Conservation (phyloP, 2,113 vertebrate species). For the Drymodes brunneopygia region DNA sequence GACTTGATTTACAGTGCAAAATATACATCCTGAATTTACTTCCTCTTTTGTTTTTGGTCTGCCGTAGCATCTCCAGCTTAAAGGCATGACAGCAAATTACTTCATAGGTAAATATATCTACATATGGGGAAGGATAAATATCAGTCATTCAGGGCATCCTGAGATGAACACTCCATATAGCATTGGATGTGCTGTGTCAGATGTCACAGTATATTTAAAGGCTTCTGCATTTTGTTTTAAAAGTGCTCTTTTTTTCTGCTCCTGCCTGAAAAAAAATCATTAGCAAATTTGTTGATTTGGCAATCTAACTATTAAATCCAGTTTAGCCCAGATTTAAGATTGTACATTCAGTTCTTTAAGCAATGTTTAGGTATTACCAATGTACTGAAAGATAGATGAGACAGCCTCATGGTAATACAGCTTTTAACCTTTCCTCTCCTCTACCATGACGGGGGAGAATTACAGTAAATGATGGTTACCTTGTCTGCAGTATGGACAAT, state of each 20-base stretch:
- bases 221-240: neutral
- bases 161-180: neutral
- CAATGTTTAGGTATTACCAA: constrained; percentile 69
- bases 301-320: neutral
- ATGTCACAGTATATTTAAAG: neutral
- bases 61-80: neutral
- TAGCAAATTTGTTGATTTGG: neutral
- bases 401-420: constrained; percentile 61
- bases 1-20: constrained; percentile 54
- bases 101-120: neutral
- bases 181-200: neutral
- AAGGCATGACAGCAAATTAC: neutral
- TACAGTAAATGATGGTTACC: constrained; percentile 87
- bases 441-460: constrained; percentile 82
- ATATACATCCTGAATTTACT: constrained; percentile 32
- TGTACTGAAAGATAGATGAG: constrained; percentile 77
- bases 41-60: neutral
- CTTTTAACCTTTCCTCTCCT: constrained; percentile 90
- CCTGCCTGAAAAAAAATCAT: neutral
- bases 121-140: neutral
- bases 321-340: neutral
- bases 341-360: constrained; percentile 45
- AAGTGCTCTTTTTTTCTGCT: neutral
- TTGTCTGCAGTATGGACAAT: constrained; percentile 80
- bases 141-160: neutral